Percentiles rank a stretch among this genome's conserved stretches.
Evolutionary conservation across 1,140 invertebrate species (phyloP).

Genomic region (Aphelenchoides fujianensis): DNA sequence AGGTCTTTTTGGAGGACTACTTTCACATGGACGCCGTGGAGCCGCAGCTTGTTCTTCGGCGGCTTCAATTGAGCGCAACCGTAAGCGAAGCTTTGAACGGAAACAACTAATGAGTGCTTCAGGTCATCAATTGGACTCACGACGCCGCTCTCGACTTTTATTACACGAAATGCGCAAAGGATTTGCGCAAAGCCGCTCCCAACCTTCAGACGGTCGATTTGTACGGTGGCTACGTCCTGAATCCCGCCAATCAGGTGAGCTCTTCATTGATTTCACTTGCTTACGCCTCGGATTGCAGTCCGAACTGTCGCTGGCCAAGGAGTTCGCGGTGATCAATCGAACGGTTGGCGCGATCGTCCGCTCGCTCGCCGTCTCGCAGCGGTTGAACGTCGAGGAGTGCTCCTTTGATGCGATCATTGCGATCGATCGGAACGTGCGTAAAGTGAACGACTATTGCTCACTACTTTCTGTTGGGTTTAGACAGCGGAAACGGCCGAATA

Average conservation of each 20-base stretch:
- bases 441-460: background rate
- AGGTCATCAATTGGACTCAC: background rate
- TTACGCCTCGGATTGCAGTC: background rate
- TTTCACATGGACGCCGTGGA: background rate
- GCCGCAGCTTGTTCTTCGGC: background rate
- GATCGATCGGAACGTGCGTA: background rate
- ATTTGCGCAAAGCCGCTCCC: background rate
- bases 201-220: background rate
- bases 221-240: background rate
- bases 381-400: background rate
- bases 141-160: background rate
- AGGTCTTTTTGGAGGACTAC: background rate
- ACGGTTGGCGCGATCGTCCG: background rate
- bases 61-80: background rate
- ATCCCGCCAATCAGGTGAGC: background rate
- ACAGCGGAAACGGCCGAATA: background rate
- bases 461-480: background rate
- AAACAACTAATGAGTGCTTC: too few species aligned
- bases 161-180: background rate
- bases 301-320: background rate
- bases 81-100: too few species aligned
- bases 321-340: background rate
- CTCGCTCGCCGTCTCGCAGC: background rate
- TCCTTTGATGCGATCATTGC: slow-evolving; percentile 6
- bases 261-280: background rate